Conservation (phyloP, 1,140 invertebrate species). For the Dysdera silvatica region DNA sequence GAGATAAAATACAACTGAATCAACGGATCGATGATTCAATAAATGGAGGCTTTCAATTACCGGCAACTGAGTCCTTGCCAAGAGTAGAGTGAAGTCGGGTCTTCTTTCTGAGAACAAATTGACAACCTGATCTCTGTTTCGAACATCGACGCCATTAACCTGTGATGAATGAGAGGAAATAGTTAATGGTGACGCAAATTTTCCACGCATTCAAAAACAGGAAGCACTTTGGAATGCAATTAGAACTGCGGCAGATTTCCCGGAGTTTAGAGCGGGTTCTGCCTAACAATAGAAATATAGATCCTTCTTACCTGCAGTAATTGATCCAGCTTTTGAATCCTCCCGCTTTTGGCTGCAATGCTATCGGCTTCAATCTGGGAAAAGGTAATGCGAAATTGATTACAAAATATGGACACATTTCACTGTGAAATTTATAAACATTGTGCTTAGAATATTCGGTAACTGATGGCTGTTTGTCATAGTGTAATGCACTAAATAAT, state of each 20-base stretch:
- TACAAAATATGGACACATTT: background rate
- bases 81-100: constrained; percentile 44
- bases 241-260: background rate
- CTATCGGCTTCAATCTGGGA: constrained; percentile 57
- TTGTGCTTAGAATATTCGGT: background rate
- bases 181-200: background rate
- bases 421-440: background rate
- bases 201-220: too few relatives aligned
- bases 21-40: too few relatives aligned
- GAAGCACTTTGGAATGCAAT: too few relatives aligned
- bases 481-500: background rate
- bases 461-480: background rate
- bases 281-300: background rate
- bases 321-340: constrained; percentile 63
- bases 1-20: too few relatives aligned
- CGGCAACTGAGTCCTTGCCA: constrained; percentile 41
- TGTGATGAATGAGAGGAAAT: constrained; percentile 34
- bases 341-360: constrained; percentile 58
- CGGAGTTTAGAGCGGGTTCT: background rate
- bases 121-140: constrained; percentile 48
- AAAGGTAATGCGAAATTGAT: background rate
- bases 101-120: constrained; percentile 45
- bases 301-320: constrained; percentile 51
- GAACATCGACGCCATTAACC: constrained; percentile 50
- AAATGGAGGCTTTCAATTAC: too few relatives aligned